Conservation (phyloP, 2,888 invertebrate species). For the Helobdella robusta region DNA sequence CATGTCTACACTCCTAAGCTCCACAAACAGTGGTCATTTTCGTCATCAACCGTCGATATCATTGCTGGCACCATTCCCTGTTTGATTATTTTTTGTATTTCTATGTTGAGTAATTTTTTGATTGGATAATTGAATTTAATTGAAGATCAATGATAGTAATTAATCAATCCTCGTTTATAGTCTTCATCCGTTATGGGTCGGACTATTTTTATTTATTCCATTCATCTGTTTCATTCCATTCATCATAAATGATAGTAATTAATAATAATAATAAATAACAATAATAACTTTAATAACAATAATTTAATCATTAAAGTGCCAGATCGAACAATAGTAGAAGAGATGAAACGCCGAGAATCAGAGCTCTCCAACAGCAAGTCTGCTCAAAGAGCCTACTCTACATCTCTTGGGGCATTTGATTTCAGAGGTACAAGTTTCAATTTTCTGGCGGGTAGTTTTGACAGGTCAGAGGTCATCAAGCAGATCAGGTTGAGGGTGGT, state of each 20-base stretch:
- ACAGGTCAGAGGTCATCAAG: slow-evolving; percentile 66
- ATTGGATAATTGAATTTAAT: too few relatives aligned
- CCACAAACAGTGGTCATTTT: slow-evolving; percentile 23
- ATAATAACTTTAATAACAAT: too few relatives aligned
- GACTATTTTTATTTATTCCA: not conserved
- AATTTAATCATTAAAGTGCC: slow-evolving; percentile 63
- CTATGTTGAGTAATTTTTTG: too few relatives aligned
- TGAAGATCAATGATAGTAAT: too few relatives aligned
- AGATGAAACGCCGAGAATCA: slow-evolving; percentile 74
- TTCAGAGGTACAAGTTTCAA: too few relatives aligned
- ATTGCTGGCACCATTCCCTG: slow-evolving; percentile 48
- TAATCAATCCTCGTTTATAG: too few relatives aligned
- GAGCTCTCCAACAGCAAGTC: slow-evolving; percentile 61
- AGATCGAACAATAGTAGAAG: slow-evolving; percentile 64
- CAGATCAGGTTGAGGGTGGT: slow-evolving; percentile 71
- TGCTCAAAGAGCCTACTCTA: slow-evolving; percentile 64
- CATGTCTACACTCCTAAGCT: slow-evolving; percentile 22
- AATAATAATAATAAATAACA: too few relatives aligned
- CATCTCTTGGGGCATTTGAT: not conserved
- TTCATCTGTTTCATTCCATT: slow-evolving; percentile 4
- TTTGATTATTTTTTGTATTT: slow-evolving; percentile 26
- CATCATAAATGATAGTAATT: not conserved
- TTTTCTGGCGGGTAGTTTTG: slow-evolving; percentile 58
- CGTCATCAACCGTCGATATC: slow-evolving; percentile 41
- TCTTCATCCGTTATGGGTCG: too few relatives aligned